Conservation (phyloP, 1,140 invertebrate genomes). For the Lepidurus arcticus region DNA sequence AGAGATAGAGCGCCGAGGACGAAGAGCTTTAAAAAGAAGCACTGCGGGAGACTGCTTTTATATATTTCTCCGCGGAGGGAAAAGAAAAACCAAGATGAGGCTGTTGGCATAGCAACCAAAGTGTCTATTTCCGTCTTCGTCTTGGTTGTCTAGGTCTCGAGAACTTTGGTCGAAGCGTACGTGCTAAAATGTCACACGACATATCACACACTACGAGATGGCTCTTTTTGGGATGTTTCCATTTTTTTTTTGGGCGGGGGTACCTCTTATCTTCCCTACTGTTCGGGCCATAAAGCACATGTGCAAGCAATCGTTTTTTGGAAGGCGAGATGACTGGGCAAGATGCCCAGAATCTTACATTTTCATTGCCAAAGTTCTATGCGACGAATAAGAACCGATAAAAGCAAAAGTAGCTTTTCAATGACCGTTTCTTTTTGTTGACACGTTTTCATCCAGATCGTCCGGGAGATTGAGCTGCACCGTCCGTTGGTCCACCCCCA, state of each 20-base stretch:
- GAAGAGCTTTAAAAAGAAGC: background rate
- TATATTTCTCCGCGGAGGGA: background rate
- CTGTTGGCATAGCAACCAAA: conserved; percentile 8
- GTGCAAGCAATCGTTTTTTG: background rate
- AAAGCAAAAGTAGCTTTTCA: background rate
- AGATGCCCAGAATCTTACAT: background rate
- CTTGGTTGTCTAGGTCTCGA: background rate
- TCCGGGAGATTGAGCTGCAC: conserved; percentile 59
- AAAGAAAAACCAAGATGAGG: background rate
- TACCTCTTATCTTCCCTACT: background rate
- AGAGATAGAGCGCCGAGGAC: background rate
- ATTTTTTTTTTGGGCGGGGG: background rate
- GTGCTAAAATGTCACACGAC: conserved; percentile 17
- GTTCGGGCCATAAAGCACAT: background rate
- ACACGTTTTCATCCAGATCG: conserved; percentile 48
- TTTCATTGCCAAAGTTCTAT: background rate
- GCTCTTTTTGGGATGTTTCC: background rate
- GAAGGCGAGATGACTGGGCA: background rate
- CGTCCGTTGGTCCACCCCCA: conserved; percentile 52
- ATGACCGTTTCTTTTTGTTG: conserved; percentile 15
- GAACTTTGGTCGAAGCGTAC: conserved; percentile 2
- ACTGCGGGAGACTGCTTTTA: conserved; percentile 13
- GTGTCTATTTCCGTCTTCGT: conserved; percentile 3
- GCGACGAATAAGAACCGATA: background rate
- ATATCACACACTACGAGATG: background rate